Percentiles rank a stretch among this genome's conserved stretches.
phyloP scores from a whole-genome alignment of 2,888 invertebrate species.

The Dicroscelio sp. region DNA sequence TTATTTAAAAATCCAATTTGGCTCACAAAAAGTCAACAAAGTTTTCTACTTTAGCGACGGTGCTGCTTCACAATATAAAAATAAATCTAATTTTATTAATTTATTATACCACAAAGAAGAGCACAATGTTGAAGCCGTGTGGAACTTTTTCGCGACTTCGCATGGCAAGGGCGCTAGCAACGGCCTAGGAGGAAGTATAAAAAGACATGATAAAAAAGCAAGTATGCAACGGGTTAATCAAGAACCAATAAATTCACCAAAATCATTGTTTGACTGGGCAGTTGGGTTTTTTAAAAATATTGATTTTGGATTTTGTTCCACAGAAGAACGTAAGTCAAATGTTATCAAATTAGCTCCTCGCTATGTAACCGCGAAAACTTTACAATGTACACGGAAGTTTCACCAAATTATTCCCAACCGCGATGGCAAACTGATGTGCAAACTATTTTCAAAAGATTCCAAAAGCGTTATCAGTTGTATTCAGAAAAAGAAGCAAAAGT shows the following conservation, averaged over 20 bases:
- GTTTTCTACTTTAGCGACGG: slow-evolving; percentile 14
- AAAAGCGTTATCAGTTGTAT: slow-evolving; percentile 25
- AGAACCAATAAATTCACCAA: slow-evolving; percentile 60
- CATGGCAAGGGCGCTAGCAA: slow-evolving; percentile 11
- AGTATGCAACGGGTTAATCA: slow-evolving; percentile 59
- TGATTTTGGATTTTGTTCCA: slow-evolving; percentile 59
- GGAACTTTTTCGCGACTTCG: slow-evolving; percentile 12
- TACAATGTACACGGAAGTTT: slow-evolving; percentile 44
- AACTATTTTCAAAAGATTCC: slow-evolving; percentile 53
- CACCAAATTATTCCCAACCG: slow-evolving; percentile 36
- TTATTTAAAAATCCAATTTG: slow-evolving; percentile 18
- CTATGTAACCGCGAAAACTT: slow-evolving; percentile 45
- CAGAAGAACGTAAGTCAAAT: slow-evolving; percentile 43
- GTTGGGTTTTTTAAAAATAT: slow-evolving; percentile 64
- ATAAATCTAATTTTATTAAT: slow-evolving; percentile 57
- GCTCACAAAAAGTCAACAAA: slow-evolving; percentile 2
- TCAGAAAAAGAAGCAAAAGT: slow-evolving; percentile 29
- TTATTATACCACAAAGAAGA: slow-evolving; percentile 17
- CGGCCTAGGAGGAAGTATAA: slow-evolving; percentile 27
- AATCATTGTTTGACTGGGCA: slow-evolving; percentile 68
- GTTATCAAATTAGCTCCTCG: slow-evolving; percentile 25
- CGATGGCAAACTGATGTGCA: slow-evolving; percentile 29
- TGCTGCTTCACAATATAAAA: slow-evolving; percentile 32
- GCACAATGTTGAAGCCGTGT: not conserved
- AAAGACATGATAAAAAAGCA: slow-evolving; percentile 61